A percentile compares a stretch with the other conserved stretches of the same genome.
phyloP scores from a whole-genome alignment of 2,113 vertebrate genomes.

The Cygnus buccinator region DNA sequence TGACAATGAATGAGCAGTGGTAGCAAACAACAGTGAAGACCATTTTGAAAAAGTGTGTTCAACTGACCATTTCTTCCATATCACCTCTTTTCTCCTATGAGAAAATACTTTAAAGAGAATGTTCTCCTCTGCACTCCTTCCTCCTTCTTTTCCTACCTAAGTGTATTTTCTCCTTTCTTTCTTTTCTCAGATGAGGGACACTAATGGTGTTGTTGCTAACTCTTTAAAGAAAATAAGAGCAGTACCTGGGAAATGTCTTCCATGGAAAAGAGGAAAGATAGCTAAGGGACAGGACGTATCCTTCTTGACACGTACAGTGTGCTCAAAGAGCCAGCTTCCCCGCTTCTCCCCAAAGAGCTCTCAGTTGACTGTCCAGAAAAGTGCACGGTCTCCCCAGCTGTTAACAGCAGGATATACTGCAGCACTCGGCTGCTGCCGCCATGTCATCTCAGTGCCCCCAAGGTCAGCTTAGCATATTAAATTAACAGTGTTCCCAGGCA shows the following conservation, averaged over 20 bases:
- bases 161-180: not conserved
- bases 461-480: constrained; percentile 14
- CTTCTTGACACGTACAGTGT: not conserved
- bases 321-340: not conserved
- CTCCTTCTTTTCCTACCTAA: not conserved
- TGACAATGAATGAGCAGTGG: not conserved
- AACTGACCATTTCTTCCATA: not conserved
- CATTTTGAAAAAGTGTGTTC: not conserved
- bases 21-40: not conserved
- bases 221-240: not conserved
- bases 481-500: constrained; percentile 32
- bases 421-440: constrained; percentile 1
- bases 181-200: not conserved
- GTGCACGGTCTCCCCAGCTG: not conserved
- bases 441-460: not conserved
- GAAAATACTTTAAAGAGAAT: not conserved
- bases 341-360: not conserved
- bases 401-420: not conserved
- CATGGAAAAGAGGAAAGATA: not conserved
- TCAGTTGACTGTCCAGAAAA: not conserved
- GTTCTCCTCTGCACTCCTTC: not conserved
- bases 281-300: not conserved
- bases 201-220: not conserved
- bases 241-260: not conserved
- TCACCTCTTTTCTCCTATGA: not conserved